A percentile compares a stretch with the other conserved stretches of the same genome.
phyloP scores from a whole-genome alignment of 53 echinoderm and acorn worm genomes.

The Luidia sarsii region DNA sequence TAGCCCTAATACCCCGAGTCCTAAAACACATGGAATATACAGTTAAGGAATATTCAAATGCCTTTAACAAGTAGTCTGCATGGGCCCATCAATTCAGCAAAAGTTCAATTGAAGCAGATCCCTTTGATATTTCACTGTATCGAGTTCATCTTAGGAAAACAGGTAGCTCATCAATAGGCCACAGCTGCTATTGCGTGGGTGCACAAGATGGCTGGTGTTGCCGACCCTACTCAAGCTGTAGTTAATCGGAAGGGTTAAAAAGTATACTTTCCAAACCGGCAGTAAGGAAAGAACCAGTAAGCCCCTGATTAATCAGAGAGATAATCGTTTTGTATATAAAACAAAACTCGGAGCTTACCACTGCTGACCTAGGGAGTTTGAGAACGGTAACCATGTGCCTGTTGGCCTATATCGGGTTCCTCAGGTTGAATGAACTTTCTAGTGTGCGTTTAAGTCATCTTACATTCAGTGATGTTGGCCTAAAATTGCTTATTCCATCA shows the following conservation, averaged over 20 bases:
- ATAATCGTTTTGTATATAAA: neutral
- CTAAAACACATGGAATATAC: neutral
- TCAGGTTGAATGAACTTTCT: conserved; percentile 2
- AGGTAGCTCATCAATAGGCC: too few species aligned
- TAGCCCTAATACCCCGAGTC: neutral
- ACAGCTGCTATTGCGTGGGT: too few species aligned
- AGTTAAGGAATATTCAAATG: neutral
- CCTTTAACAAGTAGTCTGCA: conserved; percentile 5
- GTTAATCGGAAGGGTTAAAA: neutral
- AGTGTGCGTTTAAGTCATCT: neutral
- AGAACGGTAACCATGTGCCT: neutral
- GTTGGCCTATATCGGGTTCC: neutral
- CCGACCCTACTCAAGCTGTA: too few species aligned
- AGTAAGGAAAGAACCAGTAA: conserved; percentile 7
- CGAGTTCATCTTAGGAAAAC: too few species aligned
- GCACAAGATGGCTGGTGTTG: too few species aligned
- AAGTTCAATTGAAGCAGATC: neutral
- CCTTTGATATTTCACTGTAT: too few species aligned
- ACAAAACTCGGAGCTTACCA: neutral
- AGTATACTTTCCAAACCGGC: neutral
- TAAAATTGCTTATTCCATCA: neutral
- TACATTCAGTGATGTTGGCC: neutral
- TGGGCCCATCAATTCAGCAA: neutral
- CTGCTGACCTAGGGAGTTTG: too few species aligned
- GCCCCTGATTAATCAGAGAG: neutral